Conservation (phyloP, 2,113 vertebrate species). For the Acanthochromis polyacanthus region DNA sequence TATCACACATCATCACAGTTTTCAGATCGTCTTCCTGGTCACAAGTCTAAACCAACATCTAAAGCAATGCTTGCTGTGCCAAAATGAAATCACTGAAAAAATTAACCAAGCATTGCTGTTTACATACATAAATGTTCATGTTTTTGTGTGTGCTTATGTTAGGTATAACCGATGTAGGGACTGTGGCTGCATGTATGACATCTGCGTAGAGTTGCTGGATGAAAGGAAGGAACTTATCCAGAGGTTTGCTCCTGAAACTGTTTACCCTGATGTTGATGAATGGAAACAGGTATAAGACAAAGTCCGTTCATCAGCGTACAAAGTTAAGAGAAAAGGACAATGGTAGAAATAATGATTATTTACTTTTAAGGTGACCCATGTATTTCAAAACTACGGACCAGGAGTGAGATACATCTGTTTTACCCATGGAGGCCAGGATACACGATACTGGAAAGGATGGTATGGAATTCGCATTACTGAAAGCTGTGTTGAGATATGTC, state of each 20-base stretch:
- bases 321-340: background rate
- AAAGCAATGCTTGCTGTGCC: background rate
- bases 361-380: conserved; percentile 88
- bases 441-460: conserved; percentile 91
- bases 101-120: background rate
- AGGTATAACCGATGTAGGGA: conserved; percentile 78
- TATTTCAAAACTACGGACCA: conserved; percentile 89
- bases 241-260: conserved; percentile 50
- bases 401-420: conserved; percentile 90
- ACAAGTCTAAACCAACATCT: background rate
- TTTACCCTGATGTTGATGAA: conserved; percentile 46
- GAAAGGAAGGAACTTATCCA: conserved; percentile 40
- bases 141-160: conserved; percentile 23
- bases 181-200: conserved; percentile 74
- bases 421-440: conserved; percentile 89
- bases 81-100: background rate
- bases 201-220: conserved; percentile 76
- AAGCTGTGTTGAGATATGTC: conserved; percentile 87
- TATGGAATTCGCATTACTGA: conserved; percentile 91
- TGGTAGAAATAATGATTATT: background rate
- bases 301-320: no score
- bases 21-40: background rate
- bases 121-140: background rate
- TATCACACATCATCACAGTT: background rate
- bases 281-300: conserved; percentile 72